Conservation (phyloP, 2,113 vertebrate species). For the Neoarius graeffei region DNA sequence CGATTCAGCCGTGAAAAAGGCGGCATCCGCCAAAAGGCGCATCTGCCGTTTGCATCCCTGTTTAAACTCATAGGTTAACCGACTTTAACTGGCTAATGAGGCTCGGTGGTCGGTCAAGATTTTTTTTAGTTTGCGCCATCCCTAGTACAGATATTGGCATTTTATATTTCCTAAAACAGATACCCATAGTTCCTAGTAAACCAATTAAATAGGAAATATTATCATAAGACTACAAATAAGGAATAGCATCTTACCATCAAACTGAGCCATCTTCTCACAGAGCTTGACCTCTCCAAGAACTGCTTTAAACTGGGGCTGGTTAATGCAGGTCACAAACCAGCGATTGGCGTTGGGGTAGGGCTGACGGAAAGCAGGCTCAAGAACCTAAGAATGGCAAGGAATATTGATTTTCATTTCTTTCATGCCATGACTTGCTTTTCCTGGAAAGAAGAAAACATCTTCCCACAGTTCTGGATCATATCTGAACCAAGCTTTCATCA, state of each 20-base stretch:
- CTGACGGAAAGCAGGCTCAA: constrained; percentile 87
- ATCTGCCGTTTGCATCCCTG: too few species aligned
- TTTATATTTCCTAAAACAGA: too few species aligned
- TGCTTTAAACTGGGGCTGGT: constrained; percentile 87
- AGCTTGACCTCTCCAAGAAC: constrained; percentile 87
- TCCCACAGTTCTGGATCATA: background rate
- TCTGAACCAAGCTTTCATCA: background rate
- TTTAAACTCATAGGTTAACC: too few species aligned
- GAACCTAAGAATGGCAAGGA: constrained; percentile 69
- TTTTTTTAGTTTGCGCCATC: too few species aligned
- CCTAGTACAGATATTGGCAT: too few species aligned
- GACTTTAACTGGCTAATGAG: too few species aligned
- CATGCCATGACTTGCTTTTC: background rate
- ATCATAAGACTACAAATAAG: background rate
- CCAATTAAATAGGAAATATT: too few species aligned
- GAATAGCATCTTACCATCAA: constrained; percentile 77
- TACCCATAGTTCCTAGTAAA: too few species aligned
- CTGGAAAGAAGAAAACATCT: background rate
- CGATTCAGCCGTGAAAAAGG: too few species aligned
- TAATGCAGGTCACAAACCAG: constrained; percentile 88
- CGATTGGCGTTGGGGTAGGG: constrained; percentile 83
- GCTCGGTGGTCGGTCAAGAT: too few species aligned
- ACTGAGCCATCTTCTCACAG: constrained; percentile 93
- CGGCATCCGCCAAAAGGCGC: too few species aligned
- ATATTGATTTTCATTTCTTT: background rate